A percentile compares a stretch with the other conserved stretches of the same genome.
These are phyloP conservation scores for Psylliodes chrysocephalus DNA, from an alignment of 2,888 invertebrate species.

Conservation along the genomic window DNA sequence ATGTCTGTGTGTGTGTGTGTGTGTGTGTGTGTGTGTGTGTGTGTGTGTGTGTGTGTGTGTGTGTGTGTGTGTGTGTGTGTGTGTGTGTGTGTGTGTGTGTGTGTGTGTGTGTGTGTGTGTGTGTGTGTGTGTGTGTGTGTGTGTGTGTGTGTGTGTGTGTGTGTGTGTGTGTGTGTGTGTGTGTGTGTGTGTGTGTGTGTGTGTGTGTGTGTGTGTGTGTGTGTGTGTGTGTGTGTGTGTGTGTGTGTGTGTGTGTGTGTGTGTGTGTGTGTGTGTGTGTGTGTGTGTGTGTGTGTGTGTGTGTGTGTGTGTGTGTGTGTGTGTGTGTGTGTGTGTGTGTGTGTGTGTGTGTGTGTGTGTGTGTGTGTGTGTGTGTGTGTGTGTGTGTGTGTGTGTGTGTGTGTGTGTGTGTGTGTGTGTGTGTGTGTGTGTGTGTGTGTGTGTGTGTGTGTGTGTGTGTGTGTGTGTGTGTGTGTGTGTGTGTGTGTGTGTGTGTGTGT, in stretches of 20 bases:
- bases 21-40: neutral
- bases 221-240: neutral
- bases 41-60: neutral
- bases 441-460: neutral
- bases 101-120: neutral
- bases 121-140: neutral
- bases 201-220: neutral
- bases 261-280: neutral
- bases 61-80: neutral
- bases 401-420: neutral
- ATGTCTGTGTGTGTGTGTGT: neutral
- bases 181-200: neutral
- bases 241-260: neutral
- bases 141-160: neutral
- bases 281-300: neutral
- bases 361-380: neutral
- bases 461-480: neutral
- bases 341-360: neutral
- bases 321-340: neutral
- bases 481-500: neutral
- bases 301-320: neutral
- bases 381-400: neutral
- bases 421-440: neutral
- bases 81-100: neutral
- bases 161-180: neutral